A percentile compares a stretch with the other conserved stretches of the same genome.
phyloP scores from a whole-genome alignment of 2,797 vertebrate genomes.

The Rostrhamus sociabilis region DNA sequence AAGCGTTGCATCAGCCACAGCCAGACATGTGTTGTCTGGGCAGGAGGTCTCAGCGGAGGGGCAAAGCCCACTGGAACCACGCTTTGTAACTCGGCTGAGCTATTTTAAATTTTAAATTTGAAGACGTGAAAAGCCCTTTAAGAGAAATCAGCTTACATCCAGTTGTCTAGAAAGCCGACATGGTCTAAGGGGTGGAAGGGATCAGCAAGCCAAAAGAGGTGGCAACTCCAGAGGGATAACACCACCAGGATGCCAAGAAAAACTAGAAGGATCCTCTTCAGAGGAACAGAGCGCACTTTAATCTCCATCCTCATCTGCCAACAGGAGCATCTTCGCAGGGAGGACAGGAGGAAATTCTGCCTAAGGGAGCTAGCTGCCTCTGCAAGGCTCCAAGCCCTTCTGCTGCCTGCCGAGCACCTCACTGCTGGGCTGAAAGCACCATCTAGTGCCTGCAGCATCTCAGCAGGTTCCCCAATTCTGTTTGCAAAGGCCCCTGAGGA shows the following conservation, averaged over 20 bases:
- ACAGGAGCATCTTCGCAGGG: background rate
- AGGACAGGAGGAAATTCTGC: background rate
- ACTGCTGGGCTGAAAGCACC: background rate
- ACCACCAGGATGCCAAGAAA: background rate
- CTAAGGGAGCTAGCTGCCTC: background rate
- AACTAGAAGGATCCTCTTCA: background rate
- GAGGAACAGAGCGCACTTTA: background rate
- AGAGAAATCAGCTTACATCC: background rate
- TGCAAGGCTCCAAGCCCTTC: background rate
- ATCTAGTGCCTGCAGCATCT: background rate
- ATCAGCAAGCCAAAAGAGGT: background rate
- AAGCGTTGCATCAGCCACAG: background rate
- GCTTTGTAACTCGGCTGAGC: background rate
- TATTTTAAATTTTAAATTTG: background rate
- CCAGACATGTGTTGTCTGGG: background rate
- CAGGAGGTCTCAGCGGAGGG: background rate
- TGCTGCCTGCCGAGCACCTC: background rate
- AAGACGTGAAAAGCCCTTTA: background rate
- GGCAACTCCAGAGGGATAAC: background rate
- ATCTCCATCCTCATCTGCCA: background rate
- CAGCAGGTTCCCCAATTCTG: accelerated
- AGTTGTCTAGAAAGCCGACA: background rate
- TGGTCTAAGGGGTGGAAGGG: background rate
- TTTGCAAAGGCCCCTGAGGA: background rate
- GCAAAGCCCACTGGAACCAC: background rate